phyloP scores from a whole-genome alignment of 2,888 invertebrate species.

The Tholera decimalis region DNA sequence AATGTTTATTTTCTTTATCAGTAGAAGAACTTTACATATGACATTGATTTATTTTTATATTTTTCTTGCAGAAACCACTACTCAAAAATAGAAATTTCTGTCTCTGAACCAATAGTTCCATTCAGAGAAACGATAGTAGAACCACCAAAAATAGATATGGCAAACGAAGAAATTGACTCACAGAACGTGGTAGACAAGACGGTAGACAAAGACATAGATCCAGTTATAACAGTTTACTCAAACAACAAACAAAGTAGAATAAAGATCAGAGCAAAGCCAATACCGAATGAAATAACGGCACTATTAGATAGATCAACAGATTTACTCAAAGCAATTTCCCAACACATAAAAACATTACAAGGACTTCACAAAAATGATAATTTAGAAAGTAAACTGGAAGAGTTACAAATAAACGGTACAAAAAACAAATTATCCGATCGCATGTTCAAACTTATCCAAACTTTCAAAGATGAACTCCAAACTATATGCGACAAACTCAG shows the following conservation, averaged over 20 bases:
- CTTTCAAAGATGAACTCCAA: slow-evolving; percentile 91
- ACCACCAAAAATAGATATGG: slow-evolving; percentile 95
- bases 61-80: slow-evolving; percentile 91
- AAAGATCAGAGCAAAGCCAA: slow-evolving; percentile 94
- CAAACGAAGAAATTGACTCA: slow-evolving; percentile 95
- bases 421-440: slow-evolving; percentile 82
- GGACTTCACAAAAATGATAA: slow-evolving; percentile 82
- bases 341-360: slow-evolving; percentile 85
- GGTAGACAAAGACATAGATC: slow-evolving; percentile 86
- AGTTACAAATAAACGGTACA: slow-evolving; percentile 75
- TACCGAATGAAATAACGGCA: slow-evolving; percentile 94
- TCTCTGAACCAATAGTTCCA: slow-evolving; percentile 98
- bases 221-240: slow-evolving; percentile 92
- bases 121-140: slow-evolving; percentile 98
- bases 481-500: slow-evolving; percentile 92
- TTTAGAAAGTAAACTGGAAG: slow-evolving; percentile 78
- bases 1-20: neutral
- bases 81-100: slow-evolving; percentile 96
- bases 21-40: neutral
- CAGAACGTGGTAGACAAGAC: slow-evolving; percentile 88
- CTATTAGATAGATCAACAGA: slow-evolving; percentile 94
- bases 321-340: slow-evolving; percentile 93
- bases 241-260: slow-evolving; percentile 94
- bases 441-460: slow-evolving; percentile 85
- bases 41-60: neutral